A percentile compares a stretch with the other conserved stretches of the same genome.
Conservation (phyloP, 2,113 vertebrate species). For the Empidonax alnorum region DNA sequence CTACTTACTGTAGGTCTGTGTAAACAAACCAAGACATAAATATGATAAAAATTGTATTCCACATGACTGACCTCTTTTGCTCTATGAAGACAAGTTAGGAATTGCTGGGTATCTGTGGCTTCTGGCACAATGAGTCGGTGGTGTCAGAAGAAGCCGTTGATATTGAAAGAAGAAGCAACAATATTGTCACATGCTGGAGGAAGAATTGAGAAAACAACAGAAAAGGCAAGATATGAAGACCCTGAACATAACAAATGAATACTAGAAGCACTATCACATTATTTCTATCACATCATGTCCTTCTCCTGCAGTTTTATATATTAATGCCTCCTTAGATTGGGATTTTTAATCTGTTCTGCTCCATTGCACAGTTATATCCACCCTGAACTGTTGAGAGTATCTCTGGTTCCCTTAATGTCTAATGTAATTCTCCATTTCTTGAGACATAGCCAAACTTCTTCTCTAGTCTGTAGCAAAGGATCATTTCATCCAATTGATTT, state of each 20-base stretch:
- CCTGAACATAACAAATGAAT: background rate
- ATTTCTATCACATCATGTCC: background rate
- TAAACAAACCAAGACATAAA: background rate
- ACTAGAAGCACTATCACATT: background rate
- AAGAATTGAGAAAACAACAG: background rate
- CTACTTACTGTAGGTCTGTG: background rate
- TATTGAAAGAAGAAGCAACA: background rate
- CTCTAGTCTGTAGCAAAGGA: background rate
- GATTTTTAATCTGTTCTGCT: constrained; percentile 60
- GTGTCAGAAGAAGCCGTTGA: background rate
- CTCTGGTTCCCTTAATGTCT: constrained; percentile 26
- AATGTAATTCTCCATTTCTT: background rate
- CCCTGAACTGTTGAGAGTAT: constrained; percentile 14
- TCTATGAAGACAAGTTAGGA: background rate
- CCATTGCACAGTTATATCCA: constrained; percentile 18
- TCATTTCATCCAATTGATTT: constrained; percentile 29
- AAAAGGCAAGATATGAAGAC: background rate
- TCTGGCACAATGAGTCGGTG: background rate
- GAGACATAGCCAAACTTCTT: constrained; percentile 35
- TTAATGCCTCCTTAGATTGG: constrained; percentile 25
- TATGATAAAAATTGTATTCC: background rate
- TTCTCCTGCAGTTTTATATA: background rate
- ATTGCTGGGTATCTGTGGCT: background rate
- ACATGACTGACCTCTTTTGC: background rate
- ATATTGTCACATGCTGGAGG: background rate